Percentiles rank a stretch among this genome's conserved stretches.
Conservation (phyloP, 2,113 vertebrate genomes). For the Sturnus vulgaris region DNA sequence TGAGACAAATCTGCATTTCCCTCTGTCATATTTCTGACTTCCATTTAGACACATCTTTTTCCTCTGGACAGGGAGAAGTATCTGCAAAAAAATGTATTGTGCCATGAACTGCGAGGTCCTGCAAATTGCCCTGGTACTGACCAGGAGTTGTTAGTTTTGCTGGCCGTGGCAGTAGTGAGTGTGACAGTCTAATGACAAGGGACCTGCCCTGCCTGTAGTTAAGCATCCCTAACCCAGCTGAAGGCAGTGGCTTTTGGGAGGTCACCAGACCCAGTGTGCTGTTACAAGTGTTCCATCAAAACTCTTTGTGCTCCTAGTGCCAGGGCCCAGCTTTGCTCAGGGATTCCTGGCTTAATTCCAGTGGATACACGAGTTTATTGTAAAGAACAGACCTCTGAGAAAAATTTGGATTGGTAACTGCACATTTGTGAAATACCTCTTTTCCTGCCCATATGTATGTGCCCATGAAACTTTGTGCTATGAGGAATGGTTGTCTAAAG, state of each 20-base stretch:
- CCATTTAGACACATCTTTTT: not conserved
- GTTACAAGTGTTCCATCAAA: not conserved
- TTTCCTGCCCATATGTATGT: not conserved
- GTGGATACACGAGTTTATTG: rapidly evolving
- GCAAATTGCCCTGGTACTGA: not conserved
- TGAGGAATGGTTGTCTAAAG: not conserved
- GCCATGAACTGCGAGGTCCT: not conserved
- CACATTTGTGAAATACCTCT: not conserved
- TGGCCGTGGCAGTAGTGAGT: not conserved
- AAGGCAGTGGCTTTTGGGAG: not conserved
- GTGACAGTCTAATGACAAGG: not conserved
- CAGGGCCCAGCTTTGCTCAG: not conserved
- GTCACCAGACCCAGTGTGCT: not conserved
- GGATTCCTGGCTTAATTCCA: not conserved
- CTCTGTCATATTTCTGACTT: not conserved
- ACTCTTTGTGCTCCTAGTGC: not conserved
- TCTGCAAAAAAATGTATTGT: not conserved
- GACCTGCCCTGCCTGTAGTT: not conserved
- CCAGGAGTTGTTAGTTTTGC: not conserved
- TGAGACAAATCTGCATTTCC: not conserved
- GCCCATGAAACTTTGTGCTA: not conserved
- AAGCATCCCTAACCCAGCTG: not conserved
- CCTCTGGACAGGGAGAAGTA: too few relatives aligned
- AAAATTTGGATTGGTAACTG: not conserved
- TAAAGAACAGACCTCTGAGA: not conserved